Percentiles rank a stretch among this genome's conserved stretches.
Evolutionary conservation across 2,797 vertebrate genomes (phyloP).

Genomic region (Remorina albescens): DNA sequence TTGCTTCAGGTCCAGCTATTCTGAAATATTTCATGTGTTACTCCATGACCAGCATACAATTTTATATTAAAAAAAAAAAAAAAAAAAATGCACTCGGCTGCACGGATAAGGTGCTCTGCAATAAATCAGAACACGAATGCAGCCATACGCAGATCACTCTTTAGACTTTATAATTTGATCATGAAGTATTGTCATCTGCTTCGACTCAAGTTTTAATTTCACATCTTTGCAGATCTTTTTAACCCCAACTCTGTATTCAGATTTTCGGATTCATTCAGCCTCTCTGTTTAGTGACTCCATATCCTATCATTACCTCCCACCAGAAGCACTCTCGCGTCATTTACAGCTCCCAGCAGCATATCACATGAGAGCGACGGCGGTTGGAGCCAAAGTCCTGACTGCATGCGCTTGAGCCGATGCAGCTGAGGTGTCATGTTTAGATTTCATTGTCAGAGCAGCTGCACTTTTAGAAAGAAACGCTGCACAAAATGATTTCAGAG

Average conservation of each 20-base stretch:
- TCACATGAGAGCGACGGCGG: conserved; percentile 44
- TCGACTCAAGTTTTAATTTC: conserved; percentile 1
- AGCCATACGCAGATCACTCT: not conserved
- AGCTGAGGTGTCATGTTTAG: conserved; percentile 58
- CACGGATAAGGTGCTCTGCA: not conserved
- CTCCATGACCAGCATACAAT: not conserved
- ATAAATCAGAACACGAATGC: not conserved
- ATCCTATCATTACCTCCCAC: conserved; percentile 47
- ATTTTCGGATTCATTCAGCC: conserved; percentile 36
- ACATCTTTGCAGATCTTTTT: conserved; percentile 18
- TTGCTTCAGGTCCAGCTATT: conserved; percentile 9
- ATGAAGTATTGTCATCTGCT: not conserved
- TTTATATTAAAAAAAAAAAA: too few species aligned
- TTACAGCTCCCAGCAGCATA: conserved; percentile 44
- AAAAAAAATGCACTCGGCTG: not conserved
- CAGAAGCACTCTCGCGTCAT: conserved; percentile 53
- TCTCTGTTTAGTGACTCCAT: conserved; percentile 24
- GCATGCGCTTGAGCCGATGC: conserved; percentile 54
- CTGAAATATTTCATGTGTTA: not conserved
- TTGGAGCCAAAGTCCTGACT: conserved; percentile 47
- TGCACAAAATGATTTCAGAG: conserved; percentile 18
- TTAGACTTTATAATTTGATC: not conserved
- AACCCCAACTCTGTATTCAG: conserved; percentile 22
- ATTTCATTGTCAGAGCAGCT: conserved; percentile 66
- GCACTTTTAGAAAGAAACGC: conserved; percentile 49